Evolutionary conservation across 2,888 invertebrate species (phyloP).

Genomic region (Caenorhabditis japonica): DNA sequence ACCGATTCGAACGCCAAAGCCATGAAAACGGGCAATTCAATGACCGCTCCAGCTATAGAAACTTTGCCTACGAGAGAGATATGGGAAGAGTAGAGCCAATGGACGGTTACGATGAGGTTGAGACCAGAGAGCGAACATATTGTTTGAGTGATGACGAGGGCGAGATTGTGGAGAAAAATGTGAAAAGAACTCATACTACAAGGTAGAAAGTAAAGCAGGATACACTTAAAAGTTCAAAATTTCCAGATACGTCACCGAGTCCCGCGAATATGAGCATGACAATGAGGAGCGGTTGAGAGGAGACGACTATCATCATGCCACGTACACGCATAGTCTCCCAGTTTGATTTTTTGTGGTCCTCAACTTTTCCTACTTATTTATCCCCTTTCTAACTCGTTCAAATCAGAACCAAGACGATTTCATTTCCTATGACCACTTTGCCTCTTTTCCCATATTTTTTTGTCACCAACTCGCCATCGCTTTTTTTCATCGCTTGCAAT

Average conservation of each 20-base stretch:
- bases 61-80: slow-evolving; percentile 61
- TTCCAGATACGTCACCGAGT: slow-evolving; percentile 58
- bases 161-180: slow-evolving; percentile 59
- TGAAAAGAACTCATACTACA: slow-evolving; percentile 60
- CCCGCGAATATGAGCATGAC: slow-evolving; percentile 49
- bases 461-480: background rate
- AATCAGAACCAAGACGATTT: background rate
- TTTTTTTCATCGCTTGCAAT: background rate
- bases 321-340: slow-evolving; percentile 58
- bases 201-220: slow-evolving; percentile 23
- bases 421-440: slow-evolving; percentile 30
- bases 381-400: background rate
- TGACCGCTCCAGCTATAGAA: slow-evolving; percentile 59
- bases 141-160: slow-evolving; percentile 61
- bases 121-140: slow-evolving; percentile 57
- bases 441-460: no score
- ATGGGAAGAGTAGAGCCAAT: slow-evolving; percentile 62
- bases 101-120: slow-evolving; percentile 61
- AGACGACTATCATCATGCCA: slow-evolving; percentile 57
- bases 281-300: slow-evolving; percentile 54
- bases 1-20: slow-evolving; percentile 33
- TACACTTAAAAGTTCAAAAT: background rate
- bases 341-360: slow-evolving; percentile 26
- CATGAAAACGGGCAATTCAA: slow-evolving; percentile 24
- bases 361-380: background rate